Conservation (phyloP, 2,113 vertebrate species). For the Oryzias celebensis region DNA sequence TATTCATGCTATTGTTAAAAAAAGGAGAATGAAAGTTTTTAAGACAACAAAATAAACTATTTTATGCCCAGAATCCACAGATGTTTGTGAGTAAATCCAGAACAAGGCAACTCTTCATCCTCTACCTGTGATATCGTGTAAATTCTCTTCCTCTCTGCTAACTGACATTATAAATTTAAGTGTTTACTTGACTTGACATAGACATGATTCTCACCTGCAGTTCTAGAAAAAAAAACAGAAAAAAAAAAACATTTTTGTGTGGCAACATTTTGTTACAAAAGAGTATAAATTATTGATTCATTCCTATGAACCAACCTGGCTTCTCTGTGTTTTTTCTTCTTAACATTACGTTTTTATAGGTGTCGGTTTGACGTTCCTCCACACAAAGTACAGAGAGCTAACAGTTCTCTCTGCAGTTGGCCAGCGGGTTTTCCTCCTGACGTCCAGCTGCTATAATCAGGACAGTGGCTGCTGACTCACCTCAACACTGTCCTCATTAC, state of each 20-base stretch:
- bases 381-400: background rate
- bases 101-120: constrained; percentile 26
- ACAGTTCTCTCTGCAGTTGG: constrained; percentile 32
- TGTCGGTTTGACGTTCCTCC: background rate
- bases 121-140: constrained; percentile 36
- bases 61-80: background rate
- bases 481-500: constrained; percentile 72
- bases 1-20: too few species aligned
- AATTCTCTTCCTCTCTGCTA: constrained; percentile 45
- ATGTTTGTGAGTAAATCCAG: constrained; percentile 1
- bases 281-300: constrained; percentile 75
- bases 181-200: constrained; percentile 71
- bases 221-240: constrained; percentile 63
- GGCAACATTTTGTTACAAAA: constrained; percentile 80
- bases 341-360: background rate
- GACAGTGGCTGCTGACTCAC: constrained; percentile 65
- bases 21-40: too few species aligned
- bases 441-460: constrained; percentile 64
- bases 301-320: constrained; percentile 68
- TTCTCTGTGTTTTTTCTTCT: constrained; percentile 57
- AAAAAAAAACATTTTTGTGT: constrained; percentile 71
- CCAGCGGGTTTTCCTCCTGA: constrained; percentile 48
- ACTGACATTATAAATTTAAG: constrained; percentile 60
- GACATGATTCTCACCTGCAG: constrained; percentile 71
- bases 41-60: background rate